Conservation (phyloP, 2,797 vertebrate species). For the Distichodus sexfasciatus region DNA sequence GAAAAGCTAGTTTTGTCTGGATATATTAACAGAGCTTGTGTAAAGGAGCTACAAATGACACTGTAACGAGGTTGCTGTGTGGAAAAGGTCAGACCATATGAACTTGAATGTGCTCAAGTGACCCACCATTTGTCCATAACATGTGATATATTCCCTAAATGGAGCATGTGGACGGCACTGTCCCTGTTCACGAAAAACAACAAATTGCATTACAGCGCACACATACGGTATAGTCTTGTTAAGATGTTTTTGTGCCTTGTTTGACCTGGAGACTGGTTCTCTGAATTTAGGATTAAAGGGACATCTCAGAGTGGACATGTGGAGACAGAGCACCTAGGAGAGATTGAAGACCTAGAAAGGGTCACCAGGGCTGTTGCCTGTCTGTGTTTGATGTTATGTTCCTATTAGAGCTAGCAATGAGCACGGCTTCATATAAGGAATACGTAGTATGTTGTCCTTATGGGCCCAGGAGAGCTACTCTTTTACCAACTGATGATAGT, state of each 20-base stretch:
- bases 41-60: not conserved
- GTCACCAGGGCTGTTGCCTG: not conserved
- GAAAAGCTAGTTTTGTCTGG: not conserved
- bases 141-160: not conserved
- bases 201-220: not conserved
- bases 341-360: not conserved
- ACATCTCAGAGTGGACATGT: not conserved
- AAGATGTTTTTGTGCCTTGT: not conserved
- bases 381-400: not conserved
- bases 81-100: not conserved
- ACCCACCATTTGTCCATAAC: not conserved
- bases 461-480: not conserved
- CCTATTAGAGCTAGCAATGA: not conserved
- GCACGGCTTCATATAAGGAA: not conserved
- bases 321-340: not conserved
- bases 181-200: not conserved
- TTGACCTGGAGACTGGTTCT: not conserved
- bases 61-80: not conserved
- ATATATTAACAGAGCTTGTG: not conserved
- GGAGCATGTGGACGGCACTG: not conserved
- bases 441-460: not conserved
- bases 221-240: constrained; percentile 6
- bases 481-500: not conserved
- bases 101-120: not conserved
- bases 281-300: constrained; percentile 18